Evolutionary conservation across 92 coral and sea anemone genomes (phyloP), one percentile per base, ranked within the genome.

Genomic region (Epizoanthus rinbou): DNA sequence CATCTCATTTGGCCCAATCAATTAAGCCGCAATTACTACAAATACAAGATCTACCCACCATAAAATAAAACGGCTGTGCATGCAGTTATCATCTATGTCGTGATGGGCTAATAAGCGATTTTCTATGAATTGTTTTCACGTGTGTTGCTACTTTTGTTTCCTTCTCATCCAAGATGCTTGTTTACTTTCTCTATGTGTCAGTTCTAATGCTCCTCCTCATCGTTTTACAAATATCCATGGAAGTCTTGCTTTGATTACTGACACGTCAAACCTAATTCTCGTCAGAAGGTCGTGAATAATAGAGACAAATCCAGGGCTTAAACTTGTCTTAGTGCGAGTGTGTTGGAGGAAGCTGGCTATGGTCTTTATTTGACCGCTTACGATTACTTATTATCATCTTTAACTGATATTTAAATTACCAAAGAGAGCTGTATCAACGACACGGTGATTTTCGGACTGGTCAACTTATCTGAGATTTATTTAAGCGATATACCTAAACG

Each of bases 261-360:
- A 19, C 73, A 33, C 22, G 73, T 67, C 73, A 33, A 67, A 25
- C 1, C 43, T 33, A 67, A 67, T 67, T 67, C 50, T 67, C 21
- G 73, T 67, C 73, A 67, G 8, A 31, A 21, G 47, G 18, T 67
- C 21, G 43, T 6, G 73, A 24, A 23, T 67, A 67, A 67, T 33
- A 31, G 47, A 67, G 23, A 67, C 73, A 37, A 67, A 67, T 67
- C 43, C 39, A 41, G 47, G 43, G 73, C 50, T 67, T 67, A 67
- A 67, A 31, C 39, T 23, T 8, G 73, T 5, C 73, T 67, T 67
- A 67, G 39, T 31, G 21, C 39, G 43, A 67, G 47, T 33, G 19
- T 28, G 47, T 6, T 19, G 18, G 19, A 11, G 73, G 73, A 67
- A 67, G 47, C 73, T 67, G 43, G 28, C 43, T 41, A 25, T 67